Conservation (phyloP, 2,888 invertebrate species). For the Pocota personata region DNA sequence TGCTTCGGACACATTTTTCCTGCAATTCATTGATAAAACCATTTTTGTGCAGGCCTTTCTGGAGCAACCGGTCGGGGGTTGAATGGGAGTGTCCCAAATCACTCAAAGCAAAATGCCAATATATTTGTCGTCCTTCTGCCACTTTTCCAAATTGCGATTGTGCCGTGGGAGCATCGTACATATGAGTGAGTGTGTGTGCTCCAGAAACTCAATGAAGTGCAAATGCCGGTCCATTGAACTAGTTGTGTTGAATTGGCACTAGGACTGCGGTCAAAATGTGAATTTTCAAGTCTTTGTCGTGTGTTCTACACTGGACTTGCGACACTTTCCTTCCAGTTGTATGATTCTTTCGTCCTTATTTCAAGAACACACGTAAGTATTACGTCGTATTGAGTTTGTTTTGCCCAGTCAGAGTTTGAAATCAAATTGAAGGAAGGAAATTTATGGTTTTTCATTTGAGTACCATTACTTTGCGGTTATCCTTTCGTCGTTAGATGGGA, state of each 20-base stretch:
- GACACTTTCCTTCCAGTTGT: constrained; percentile 65
- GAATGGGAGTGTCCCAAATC: constrained; percentile 58
- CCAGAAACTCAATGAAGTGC: constrained; percentile 68
- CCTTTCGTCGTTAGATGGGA: constrained; percentile 22
- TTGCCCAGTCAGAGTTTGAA: constrained; percentile 18
- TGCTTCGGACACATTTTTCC: constrained; percentile 54
- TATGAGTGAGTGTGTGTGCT: constrained; percentile 33
- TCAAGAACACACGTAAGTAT: background rate
- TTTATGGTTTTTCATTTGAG: constrained; percentile 66
- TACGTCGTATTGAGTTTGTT: constrained; percentile 1
- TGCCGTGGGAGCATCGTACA: background rate
- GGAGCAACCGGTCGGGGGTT: background rate
- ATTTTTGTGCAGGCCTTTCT: constrained; percentile 27
- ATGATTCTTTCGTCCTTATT: constrained; percentile 43
- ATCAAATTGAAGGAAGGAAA: constrained; percentile 43
- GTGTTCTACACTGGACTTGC: constrained; percentile 43
- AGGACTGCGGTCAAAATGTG: constrained; percentile 65
- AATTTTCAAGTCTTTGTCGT: constrained; percentile 66
- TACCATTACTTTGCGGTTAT: constrained; percentile 68
- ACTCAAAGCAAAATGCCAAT: constrained; percentile 64
- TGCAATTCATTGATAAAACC: constrained; percentile 68
- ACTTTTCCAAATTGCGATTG: constrained; percentile 62
- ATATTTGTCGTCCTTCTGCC: constrained; percentile 62
- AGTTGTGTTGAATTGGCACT: constrained; percentile 51
- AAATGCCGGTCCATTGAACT: constrained; percentile 72